Evolutionary conservation across 2,888 invertebrate genomes (phyloP), one percentile per base, ranked within the genome.

Genomic region (Palloptera scutellata): DNA sequence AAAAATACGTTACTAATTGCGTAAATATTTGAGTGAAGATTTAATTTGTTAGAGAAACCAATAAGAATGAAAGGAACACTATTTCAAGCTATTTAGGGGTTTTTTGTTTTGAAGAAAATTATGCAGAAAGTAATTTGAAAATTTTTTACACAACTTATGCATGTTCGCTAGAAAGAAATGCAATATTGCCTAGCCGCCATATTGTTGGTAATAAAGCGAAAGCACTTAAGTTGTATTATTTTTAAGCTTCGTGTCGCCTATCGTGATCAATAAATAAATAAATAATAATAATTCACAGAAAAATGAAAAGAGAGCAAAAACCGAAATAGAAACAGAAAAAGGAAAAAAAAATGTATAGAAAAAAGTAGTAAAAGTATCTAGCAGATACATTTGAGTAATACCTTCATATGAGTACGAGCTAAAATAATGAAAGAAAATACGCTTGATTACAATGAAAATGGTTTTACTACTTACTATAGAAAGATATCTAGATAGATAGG

Each of bases 201-300:
- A 53, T 48, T 48, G 48, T 48, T n/a, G 48, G 15, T 30, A 30
- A 45, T 51, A 58, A 64, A 59, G 52, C 57, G 53, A 60, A 40
- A 54, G 53, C 60, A 65, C 65, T 65, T 59, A 66, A 43, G 54
- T 59, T 54, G 17, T 60, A 61, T 53, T 59, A 48, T 61, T 69
- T 69, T 70, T 71, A 71, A 78, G 79, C 78, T 83, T 83, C 84
- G 84, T 83, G 83, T 78, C 77, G 77, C 78, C 78, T 82, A 83
- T 84, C 84, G 78, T 79, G 83, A 83, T 83, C 83, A 82, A 82
- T 84, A 83, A 84, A 79, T 79, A 78, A 77, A 60, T 45, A 51
- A 75, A 74, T 19, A 63, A 42, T 11, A 17, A 59, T 69, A 70
- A 61, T 4, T 54, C 55, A 58, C 62, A 64, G 61, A 61, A 51